Base-by-base conservation (phyloP, 2,888 invertebrate species). In the Pollenia angustigena region DNA sequence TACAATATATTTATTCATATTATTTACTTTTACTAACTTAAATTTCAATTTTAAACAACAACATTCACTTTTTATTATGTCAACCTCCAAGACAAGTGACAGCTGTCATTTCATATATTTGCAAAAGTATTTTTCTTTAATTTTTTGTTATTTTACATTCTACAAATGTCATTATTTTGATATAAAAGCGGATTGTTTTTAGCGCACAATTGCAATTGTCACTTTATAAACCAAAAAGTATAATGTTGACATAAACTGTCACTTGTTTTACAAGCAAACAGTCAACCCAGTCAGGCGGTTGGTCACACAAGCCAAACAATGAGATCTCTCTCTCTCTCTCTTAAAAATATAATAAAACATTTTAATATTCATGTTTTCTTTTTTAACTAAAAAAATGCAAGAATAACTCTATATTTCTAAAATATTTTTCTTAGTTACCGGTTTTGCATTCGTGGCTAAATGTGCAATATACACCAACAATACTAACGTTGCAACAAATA, bases 161-260 rank as follows among this genome's bases (percentile, higher is more conserved):
- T 81, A 81, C 44, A 78, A 78, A 66, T 87, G 72, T 42, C 66
- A 83, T 56, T 69, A 32, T 75, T 79, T 76, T 74, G 46, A 76
- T 78, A 78, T 74, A 81, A 81, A 87, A 78, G 76, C 80, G 80
- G 80, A 66, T 50, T 60, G 42, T 69, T 46, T 81, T 78, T 78
- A 78, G 32, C 48, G 54, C 42, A 42, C 48, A 66, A 68, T 54
- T 69, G 11, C 46, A 75, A 69, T 81, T 85, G 81, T 71, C 76
- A 84, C 80, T 87, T 84, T 84, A 72, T 68, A 84, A 84, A 71
- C 54, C 69, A 83, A 80, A 81, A 64, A 75, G 56, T 18, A 83
- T 62, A 71, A 84, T 78, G 72, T 58, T 87, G 84, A 84, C 86
- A 81, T 87, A 84, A 87, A 84, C 80, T 84, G 86, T 87, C 86